Evolutionary conservation across 1,140 invertebrate species (phyloP), one percentile per base, ranked within the genome.

Genomic region (Maconellicoccus hirsutus): DNA sequence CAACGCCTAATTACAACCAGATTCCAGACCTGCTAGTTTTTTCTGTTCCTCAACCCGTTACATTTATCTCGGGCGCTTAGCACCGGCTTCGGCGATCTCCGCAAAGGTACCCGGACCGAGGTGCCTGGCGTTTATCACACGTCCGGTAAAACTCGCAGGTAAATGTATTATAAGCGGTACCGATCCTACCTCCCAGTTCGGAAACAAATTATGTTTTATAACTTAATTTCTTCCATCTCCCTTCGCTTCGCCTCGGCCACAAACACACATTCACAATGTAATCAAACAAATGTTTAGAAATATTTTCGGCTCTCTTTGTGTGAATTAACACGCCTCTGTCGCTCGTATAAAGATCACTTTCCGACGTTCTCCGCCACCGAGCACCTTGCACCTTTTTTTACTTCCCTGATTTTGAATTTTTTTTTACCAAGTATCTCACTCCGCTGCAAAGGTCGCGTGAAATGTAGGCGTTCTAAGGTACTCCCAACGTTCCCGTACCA

Each of bases 221-320:
- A 66, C 61, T 66, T 66, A 66, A 66, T 66, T 66, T 66, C 61
- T 66, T 66, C 10, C 16, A 7, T 22, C 3, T n/a, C 21, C 29
- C 52, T 4, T 59, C 52, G 52, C 3, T n/a, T 16, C 21, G 61
- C 19, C 16, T 16, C 25, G 61, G 19, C 22, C 21, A 23, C 10
- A 66, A 66, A 66, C 61, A 66, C 61, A 66, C 61, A 66, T 66
- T 22, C 61, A 66, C 61, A 66, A 22, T 66, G 61, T 66, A 66
- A 66, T 66, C 61, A 66, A 66, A 66, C 61, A 66, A 66, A 66
- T 66, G 61, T 66, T 66, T 66, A 66, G 25, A 66, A 66, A 66
- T 66, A 66, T 66, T 66, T 66, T 66, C 61, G 61, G 61, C 61
- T 22, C 25, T 66, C 61, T 66, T 66, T 66, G 61, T 66, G 61